These are phyloP conservation scores for Globicephala melas DNA, from an alignment of 2,113 vertebrate genomes.

Conservation along the genomic window DNA sequence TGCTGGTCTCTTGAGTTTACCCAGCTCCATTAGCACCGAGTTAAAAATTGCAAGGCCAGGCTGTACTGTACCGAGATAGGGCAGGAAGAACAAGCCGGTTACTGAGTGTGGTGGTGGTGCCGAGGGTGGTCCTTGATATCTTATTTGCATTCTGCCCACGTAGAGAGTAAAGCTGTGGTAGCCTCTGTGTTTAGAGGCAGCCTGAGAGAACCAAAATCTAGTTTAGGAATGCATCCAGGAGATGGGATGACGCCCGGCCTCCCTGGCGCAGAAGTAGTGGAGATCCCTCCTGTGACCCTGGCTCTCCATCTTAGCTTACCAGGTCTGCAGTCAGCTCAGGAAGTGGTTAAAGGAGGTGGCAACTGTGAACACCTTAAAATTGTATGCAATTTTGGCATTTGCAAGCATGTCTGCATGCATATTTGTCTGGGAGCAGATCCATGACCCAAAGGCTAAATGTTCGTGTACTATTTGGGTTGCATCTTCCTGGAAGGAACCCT, in stretches of 20 bases:
- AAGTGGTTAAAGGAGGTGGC: background rate
- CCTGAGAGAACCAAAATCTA: background rate
- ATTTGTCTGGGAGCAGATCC: background rate
- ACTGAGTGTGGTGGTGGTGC: background rate
- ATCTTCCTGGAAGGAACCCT: background rate
- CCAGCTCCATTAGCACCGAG: conserved; percentile 80
- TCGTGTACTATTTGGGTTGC: background rate
- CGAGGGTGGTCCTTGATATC: background rate
- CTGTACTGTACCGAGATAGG: background rate
- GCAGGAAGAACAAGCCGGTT: conserved; percentile 13
- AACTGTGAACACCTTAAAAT: background rate
- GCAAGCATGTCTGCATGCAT: background rate
- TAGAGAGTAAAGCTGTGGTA: background rate
- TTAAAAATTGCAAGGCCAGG: conserved; percentile 53
- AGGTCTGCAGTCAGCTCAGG: background rate
- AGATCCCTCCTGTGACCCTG: background rate
- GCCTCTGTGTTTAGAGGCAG: background rate
- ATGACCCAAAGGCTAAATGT: background rate
- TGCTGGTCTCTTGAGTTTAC: conserved; percentile 84
- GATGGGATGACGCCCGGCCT: background rate
- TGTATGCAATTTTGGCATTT: background rate
- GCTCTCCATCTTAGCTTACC: background rate
- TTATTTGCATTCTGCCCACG: conserved; percentile 9
- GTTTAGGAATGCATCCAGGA: background rate
- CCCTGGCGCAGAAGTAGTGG: background rate